These are phyloP conservation scores for Drosophila maculinotata DNA, from an alignment of 2,888 invertebrate genomes.

Conservation along the genomic window DNA sequence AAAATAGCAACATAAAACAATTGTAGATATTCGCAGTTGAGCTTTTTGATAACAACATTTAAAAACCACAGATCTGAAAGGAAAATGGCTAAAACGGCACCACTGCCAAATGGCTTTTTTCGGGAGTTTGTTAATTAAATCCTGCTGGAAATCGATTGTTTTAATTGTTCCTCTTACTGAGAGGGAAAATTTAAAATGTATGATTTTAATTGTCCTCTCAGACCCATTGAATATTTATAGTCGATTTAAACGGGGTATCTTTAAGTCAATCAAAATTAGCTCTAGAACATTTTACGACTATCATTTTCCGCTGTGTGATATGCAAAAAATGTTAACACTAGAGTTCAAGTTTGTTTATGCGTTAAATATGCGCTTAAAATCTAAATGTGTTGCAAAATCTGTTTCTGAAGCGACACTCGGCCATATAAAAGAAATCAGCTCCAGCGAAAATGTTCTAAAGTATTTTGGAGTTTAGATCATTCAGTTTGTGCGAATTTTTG, in stretches of 20 bases:
- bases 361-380: neutral
- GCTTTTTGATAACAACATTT: no score
- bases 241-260: neutral
- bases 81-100: no score
- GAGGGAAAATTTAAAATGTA: neutral
- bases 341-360: conserved; percentile 1
- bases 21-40: no score
- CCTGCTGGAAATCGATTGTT: neutral
- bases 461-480: neutral
- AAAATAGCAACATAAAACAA: no score
- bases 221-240: no score
- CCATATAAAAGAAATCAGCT: conserved; percentile 1
- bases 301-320: neutral
- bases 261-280: neutral
- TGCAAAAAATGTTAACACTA: neutral
- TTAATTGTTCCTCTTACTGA: no score
- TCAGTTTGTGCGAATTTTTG: neutral
- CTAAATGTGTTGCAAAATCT: neutral
- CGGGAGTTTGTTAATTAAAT: no score
- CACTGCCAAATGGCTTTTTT: no score
- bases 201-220: no score
- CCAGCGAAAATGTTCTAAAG: neutral
- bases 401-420: neutral
- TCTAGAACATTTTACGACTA: neutral
- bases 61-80: no score